Percentiles rank a stretch among this genome's conserved stretches.
Evolutionary conservation across 1,140 invertebrate genomes (phyloP).

Genomic region (Harlomillsia oculata): DNA sequence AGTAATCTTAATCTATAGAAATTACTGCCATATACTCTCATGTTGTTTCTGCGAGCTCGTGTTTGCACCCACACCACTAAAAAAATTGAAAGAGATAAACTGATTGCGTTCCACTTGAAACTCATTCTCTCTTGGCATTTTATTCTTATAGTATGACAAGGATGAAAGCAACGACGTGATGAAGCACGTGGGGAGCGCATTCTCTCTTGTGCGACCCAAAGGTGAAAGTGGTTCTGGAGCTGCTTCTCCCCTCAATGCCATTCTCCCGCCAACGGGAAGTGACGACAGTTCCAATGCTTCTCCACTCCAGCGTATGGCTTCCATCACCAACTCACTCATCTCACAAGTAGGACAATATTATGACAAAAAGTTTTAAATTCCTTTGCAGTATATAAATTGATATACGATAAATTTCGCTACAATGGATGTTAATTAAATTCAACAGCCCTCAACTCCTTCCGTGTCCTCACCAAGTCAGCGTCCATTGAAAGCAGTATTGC

Average conservation of each 20-base stretch:
- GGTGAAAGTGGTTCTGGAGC: conserved; percentile 41
- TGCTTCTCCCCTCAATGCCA: conserved; percentile 63
- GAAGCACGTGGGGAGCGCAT: conserved; percentile 71
- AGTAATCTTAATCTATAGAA: too few species aligned
- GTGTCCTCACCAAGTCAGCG: conserved; percentile 64
- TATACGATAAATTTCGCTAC: too few species aligned
- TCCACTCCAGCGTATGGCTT: conserved; percentile 92
- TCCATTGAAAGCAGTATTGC: conserved; percentile 87
- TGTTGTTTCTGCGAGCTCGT: too few species aligned
- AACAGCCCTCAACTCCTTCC: conserved; percentile 60
- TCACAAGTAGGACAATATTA: conserved; percentile 52
- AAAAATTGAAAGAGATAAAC: too few species aligned
- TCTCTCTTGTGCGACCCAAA: conserved; percentile 71
- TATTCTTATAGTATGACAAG: conserved; percentile 28
- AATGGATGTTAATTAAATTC: too few species aligned
- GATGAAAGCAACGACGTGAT: conserved; percentile 47
- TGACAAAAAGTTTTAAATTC: too few species aligned
- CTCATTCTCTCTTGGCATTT: too few species aligned
- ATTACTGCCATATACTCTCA: too few species aligned
- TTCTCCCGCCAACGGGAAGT: conserved; percentile 62
- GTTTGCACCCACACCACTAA: too few species aligned
- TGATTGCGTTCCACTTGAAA: too few species aligned
- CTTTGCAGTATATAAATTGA: too few species aligned
- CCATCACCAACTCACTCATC: conserved; percentile 91
- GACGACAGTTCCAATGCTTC: conserved; percentile 75